Evolutionary conservation across 2,888 invertebrate species (phyloP).

Genomic region (Stegana nigrithorax): DNA sequence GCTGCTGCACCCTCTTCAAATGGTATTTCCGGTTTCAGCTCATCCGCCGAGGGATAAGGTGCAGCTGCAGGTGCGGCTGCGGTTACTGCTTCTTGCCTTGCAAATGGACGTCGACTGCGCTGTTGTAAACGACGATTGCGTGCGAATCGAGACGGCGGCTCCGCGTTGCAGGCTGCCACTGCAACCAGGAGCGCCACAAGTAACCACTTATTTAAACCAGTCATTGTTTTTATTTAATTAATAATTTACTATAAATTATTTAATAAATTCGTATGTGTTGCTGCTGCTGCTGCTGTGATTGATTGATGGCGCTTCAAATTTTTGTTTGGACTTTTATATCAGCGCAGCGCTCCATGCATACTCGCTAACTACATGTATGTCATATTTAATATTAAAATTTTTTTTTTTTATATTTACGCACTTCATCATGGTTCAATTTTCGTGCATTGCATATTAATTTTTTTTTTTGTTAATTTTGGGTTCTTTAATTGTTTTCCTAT

Average conservation of each 20-base stretch:
- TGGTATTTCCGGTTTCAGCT: constrained; percentile 23
- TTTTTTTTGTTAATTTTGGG: background rate
- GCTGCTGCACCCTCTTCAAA: constrained; percentile 15
- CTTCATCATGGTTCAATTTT: background rate
- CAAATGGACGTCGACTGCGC: background rate
- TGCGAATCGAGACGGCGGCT: constrained; percentile 3
- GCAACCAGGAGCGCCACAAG: background rate
- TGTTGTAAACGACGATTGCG: background rate
- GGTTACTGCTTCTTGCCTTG: background rate
- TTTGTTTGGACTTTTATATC: background rate
- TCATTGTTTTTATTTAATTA: background rate
- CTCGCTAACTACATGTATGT: too few species aligned
- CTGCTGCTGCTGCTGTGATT: background rate
- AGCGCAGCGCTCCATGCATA: too few species aligned
- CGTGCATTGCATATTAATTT: constrained; percentile 5
- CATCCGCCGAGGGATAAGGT: constrained; percentile 7
- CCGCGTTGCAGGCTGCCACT: background rate
- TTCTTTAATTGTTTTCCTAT: background rate
- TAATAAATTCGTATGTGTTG: background rate
- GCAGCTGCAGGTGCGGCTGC: background rate
- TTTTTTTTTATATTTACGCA: too few species aligned
- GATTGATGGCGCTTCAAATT: background rate
- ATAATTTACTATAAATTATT: too few species aligned
- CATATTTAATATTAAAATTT: too few species aligned
- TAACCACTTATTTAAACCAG: background rate